Evolutionary conservation across 2,797 vertebrate species (phyloP), one percentile per base, ranked within the genome.

Genomic region (Phrynocephalus vlangalii): DNA sequence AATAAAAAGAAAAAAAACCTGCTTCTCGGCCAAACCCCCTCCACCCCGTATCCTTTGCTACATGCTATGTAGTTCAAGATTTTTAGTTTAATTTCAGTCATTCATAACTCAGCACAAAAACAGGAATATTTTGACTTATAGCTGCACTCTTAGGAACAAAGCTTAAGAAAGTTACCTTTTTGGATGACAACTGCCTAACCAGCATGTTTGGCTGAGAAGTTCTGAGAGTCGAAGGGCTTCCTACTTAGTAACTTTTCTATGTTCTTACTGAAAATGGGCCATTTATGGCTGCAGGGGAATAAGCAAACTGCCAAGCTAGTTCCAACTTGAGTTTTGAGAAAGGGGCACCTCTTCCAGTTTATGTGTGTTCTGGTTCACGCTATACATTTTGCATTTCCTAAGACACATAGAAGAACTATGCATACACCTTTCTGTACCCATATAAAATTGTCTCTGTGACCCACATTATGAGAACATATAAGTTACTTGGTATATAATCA

Each of bases 361-460:
- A 38, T 3, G 22, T 75, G 30, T 56, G 73, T 8, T 84, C 50
- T 33, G 10, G 71, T 60, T 48, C 75, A 78, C 6, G 13, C 18
- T 67, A 28, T 68, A 50, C 73, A 67, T 20, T 28, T 78, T 9
- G n/a, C 28, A 78, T 85, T 78, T 85, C 60, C 20, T 78, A 85
- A 85, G 68, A 73, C 24, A 7, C 2, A 5, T 26, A n/a, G 68
- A 56, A 72, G 11, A 63, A 24, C 22, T 66, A 3, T 63, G 38
- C 30, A 38, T 28, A 28, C 22, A 9, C 22, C 22, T 8, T 75
- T 75, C 71, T 75, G 33, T 33, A 38, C 56, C 72, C 22, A 75
- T 30, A 26, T 63, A 44, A 75, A 78, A 56, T 56, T 30, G 3
- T 22, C 26, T 56, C 30, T 38, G 16, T 63, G 72, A 30, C n/a